These are phyloP conservation scores for Catamblyrhynchus diadema DNA, from an alignment of 2,797 vertebrate species.

Conservation along the genomic window DNA sequence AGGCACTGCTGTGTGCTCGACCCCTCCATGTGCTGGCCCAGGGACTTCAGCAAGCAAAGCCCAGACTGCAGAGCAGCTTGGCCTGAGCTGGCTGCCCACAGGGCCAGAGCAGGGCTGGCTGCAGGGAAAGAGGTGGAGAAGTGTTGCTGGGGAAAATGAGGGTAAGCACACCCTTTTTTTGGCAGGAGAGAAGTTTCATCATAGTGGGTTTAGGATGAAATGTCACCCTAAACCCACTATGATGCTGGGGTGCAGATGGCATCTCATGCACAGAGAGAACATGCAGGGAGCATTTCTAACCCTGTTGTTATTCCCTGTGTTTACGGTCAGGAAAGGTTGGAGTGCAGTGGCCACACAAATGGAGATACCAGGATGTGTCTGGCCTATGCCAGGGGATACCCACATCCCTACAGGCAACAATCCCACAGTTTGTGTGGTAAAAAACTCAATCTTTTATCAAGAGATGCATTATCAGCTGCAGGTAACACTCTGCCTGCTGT, in stretches of 20 bases:
- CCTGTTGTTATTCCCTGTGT: rapidly evolving
- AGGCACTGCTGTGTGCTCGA: rapidly evolving
- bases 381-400: not conserved
- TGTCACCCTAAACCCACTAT: too few relatives aligned
- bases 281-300: not conserved
- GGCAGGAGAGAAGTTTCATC: not conserved
- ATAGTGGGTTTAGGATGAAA: not conserved
- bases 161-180: not conserved
- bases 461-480: not conserved
- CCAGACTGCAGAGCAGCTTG: not conserved
- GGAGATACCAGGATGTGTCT: not conserved
- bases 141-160: not conserved
- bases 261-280: not conserved
- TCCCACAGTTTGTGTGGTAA: not conserved
- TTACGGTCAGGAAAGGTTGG: not conserved
- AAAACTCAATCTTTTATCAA: not conserved
- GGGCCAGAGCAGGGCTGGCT: not conserved
- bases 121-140: not conserved
- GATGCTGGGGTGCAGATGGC: not conserved
- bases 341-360: not conserved
- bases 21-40: rapidly evolving
- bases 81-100: not conserved
- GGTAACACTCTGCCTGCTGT: not conserved
- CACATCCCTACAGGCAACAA: not conserved
- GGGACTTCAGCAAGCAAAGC: not conserved